phyloP scores from a whole-genome alignment of 2,888 invertebrate genomes.

The Lomographa bimaculata region DNA sequence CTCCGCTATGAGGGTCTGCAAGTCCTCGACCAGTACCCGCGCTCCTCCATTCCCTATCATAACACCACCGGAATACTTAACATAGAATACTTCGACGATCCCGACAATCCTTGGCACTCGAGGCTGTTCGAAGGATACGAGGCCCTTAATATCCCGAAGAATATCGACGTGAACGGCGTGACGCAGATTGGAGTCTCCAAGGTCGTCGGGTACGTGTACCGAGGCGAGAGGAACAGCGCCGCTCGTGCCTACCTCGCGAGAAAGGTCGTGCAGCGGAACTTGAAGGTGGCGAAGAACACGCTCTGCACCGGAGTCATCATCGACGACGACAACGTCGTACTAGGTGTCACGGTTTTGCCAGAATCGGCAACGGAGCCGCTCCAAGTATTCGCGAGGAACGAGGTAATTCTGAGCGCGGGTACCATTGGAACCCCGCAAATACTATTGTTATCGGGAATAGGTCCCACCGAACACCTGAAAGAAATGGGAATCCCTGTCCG shows the following conservation, averaged over 20 bases:
- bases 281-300: conserved; percentile 50
- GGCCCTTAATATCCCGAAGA: conserved; percentile 47
- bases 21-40: conserved; percentile 43
- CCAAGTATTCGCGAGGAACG: conserved; percentile 45
- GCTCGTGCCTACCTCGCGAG: conserved; percentile 53
- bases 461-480: conserved; percentile 49
- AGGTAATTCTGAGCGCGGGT: conserved; percentile 63
- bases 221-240: conserved; percentile 55
- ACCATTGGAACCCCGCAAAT: conserved; percentile 58
- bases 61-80: conserved; percentile 54
- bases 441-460: conserved; percentile 62
- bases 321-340: conserved; percentile 40
- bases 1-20: conserved; percentile 56
- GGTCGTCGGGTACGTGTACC: conserved; percentile 49
- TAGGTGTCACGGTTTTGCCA: conserved; percentile 48
- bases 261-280: conserved; percentile 37
- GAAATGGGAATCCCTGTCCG: conserved; percentile 43
- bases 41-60: conserved; percentile 52
- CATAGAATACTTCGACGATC: conserved; percentile 46
- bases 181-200: conserved; percentile 58
- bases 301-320: conserved; percentile 54
- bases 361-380: conserved; percentile 20
- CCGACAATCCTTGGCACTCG: conserved; percentile 54
- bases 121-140: conserved; percentile 44
- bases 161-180: conserved; percentile 54